Evolutionary conservation across 30 jellyfish, hydroid and myxozoan species (phyloP).

Genomic region (Hydractinia symbiolongicarpus): DNA sequence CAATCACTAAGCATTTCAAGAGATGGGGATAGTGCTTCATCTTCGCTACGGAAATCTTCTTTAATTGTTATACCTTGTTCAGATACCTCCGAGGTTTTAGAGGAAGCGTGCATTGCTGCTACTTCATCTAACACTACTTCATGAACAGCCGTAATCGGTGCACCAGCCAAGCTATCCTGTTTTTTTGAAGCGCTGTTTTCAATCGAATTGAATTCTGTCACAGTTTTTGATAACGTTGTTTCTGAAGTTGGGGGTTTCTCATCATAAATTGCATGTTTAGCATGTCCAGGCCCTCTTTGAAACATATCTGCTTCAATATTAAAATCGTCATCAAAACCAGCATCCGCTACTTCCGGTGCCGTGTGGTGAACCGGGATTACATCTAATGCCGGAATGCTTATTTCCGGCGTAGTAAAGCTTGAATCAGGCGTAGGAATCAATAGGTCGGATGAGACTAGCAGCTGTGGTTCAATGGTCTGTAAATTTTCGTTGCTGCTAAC

Average conservation of each 20-base stretch:
- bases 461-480: background rate
- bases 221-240: background rate
- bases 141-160: background rate
- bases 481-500: background rate
- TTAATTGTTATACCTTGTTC: background rate
- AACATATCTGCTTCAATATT: slow-evolving; percentile 10
- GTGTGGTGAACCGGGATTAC: background rate
- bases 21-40: background rate
- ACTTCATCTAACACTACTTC: background rate
- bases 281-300: background rate
- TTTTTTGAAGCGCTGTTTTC: background rate
- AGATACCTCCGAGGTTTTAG: background rate
- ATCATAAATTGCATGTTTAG: background rate
- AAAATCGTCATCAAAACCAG: slow-evolving; percentile 30
- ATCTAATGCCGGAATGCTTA: background rate
- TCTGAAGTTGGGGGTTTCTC: background rate
- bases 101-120: too few relatives aligned
- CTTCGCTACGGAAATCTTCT: slow-evolving; percentile 12
- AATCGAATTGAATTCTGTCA: background rate
- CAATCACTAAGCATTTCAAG: background rate
- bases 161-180: background rate
- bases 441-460: background rate
- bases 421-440: background rate
- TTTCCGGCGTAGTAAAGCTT: background rate
- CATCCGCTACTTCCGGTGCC: background rate